These are phyloP conservation scores for Centrocercus urophasianus DNA, from an alignment of 2,113 vertebrate genomes.

Conservation along the genomic window DNA sequence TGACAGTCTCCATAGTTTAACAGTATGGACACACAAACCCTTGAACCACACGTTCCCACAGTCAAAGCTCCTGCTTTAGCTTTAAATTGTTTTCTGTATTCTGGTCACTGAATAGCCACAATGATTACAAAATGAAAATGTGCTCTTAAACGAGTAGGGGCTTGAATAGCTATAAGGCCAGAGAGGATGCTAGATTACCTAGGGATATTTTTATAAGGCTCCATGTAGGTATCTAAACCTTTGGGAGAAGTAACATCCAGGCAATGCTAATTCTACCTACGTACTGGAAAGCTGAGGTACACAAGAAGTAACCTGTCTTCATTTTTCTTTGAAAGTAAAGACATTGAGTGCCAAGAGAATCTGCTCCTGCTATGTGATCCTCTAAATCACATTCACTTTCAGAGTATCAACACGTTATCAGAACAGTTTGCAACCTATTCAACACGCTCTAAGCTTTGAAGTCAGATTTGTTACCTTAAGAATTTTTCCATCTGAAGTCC, in stretches of 20 bases:
- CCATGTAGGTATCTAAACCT: slow-evolving; percentile 18
- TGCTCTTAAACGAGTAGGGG: neutral
- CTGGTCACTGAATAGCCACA: neutral
- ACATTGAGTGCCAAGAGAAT: neutral
- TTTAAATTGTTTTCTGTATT: neutral
- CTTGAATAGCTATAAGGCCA: slow-evolving; percentile 14
- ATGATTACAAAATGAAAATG: neutral
- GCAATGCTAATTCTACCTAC: slow-evolving; percentile 13
- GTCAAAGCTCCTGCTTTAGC: neutral
- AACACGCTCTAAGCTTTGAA: neutral
- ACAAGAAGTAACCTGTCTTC: neutral
- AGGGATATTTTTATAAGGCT: slow-evolving; percentile 12
- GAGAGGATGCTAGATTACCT: slow-evolving; percentile 23
- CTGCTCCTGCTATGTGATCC: neutral
- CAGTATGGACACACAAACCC: neutral
- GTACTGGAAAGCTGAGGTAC: neutral
- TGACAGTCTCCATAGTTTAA: neutral
- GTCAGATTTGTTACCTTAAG: slow-evolving; percentile 75
- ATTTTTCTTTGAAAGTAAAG: slow-evolving; percentile 46
- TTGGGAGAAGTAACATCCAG: neutral
- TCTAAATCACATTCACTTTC: neutral
- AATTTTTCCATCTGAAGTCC: slow-evolving; percentile 86
- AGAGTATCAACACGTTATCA: neutral
- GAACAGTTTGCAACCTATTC: neutral
- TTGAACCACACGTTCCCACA: neutral